Base-by-base conservation (phyloP, 2,113 vertebrate genomes). In the Odobenus rosmarus region DNA sequence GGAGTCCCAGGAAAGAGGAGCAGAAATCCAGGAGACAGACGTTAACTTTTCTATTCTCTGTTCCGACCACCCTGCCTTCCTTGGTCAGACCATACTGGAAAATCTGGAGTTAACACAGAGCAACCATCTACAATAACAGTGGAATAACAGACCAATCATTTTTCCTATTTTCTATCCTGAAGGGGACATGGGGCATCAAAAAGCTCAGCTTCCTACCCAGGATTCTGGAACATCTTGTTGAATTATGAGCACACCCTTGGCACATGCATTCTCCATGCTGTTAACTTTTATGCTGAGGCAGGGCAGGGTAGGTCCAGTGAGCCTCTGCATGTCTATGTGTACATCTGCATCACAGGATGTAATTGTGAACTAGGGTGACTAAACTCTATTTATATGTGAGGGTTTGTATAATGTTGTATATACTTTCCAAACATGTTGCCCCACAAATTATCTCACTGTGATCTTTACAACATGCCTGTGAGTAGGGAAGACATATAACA, bases 381-480 rank as follows among this genome's bases (percentile, higher is more conserved):
- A 57, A 92, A 33, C 31, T 87, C 61, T 93, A 28, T 67, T 91
- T 90, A 88, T n/a, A 61, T 12, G 24, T 5, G 42, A 95, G 57
- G 7, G 46, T 59, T 90, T 87, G 51, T 61, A 23, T 49, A 76
- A 59, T 28, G 8, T 87, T 95, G 93, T 90, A 88, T 72, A 39
- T 82, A 85, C 74, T 96, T 94, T 79, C 31, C 88, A 94, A 95
- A 92, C 36, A 61, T 33, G 61, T 24, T 61, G n/a, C 59, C 16
- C 80, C 93, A 85, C 69, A 88, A 2, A 19, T 90, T 71, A 95
- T 94, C 95, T 97, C 88, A 88, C 79, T 88, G 89, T 64, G 62
- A 88, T 95, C 94, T 97, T 96, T 72, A 95, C 42, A 81, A 76
- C 61, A 85, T 6, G 14, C 69, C 71, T 67, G 23, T 39, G 80